Conservation (phyloP, 2,797 vertebrate genomes). For the Kryptopterus vitreolus region DNA sequence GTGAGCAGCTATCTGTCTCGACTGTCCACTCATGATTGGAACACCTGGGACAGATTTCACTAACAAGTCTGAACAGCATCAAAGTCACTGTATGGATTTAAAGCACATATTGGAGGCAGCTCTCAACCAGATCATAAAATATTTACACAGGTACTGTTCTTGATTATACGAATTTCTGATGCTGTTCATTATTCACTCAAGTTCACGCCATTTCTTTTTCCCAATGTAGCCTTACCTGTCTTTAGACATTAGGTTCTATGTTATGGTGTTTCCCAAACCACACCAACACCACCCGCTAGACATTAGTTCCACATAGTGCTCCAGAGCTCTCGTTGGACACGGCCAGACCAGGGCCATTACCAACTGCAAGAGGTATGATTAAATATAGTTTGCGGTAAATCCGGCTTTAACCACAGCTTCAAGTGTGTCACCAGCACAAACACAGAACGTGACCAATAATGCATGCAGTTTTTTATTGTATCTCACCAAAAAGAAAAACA, state of each 20-base stretch:
- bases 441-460: no score
- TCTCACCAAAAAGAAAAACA: not conserved
- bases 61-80: not conserved
- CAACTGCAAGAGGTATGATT: not conserved
- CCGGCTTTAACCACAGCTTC: not conserved
- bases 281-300: not conserved
- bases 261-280: not conserved
- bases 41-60: slow-evolving; percentile 15
- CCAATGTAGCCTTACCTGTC: not conserved
- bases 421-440: not conserved
- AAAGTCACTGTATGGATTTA: not conserved
- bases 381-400: not conserved
- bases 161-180: not conserved
- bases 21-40: slow-evolving; percentile 1
- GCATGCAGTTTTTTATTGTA: not conserved
- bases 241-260: not conserved
- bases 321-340: not conserved
- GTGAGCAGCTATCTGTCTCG: not conserved
- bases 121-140: not conserved
- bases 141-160: no score
- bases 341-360: not conserved
- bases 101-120: not conserved
- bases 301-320: not conserved
- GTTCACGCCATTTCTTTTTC: not conserved
- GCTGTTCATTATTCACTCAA: not conserved